Evolutionary conservation across 35 echinoderm and acorn worm species (phyloP), one percentile per base, ranked within the genome.

Genomic region (Hemicentrotus pulcherrimus): DNA sequence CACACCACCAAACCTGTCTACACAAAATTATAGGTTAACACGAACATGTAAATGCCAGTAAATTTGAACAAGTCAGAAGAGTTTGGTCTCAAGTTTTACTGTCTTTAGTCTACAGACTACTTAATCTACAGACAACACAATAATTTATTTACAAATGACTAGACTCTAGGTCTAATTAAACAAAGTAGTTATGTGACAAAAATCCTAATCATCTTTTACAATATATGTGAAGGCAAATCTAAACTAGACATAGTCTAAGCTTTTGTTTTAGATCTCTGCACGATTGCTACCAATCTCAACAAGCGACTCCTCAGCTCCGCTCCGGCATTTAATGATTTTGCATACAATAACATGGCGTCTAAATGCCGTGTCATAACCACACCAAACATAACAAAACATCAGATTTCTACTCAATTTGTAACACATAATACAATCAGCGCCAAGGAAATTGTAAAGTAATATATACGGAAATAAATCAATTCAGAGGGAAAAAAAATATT

Each of bases 311-410:
- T 41, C 15, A 11, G 18, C 15, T 90, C 15, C 33, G 18, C 15
- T 90, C 88, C 88, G 32, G 46, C 12, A 24, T 35, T 47, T 90
- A 41, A 33, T 86, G 88, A 90, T 46, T 46, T 46, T 46, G 31
- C 88, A 41, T 46, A 41, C 88, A 90, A 41, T 35, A 41, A 90
- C 32, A 90, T 90, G 88, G 88, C 88, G 88, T 90, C 88, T 24
- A 90, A 90, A 90, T 47, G 88, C 88, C 32, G 88, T 90, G 88
- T 90, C 88, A 90, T 30, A 10, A 90, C 88, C 88, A 10, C 32
- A 90, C 88, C 88, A 90, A 90, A 90, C 88, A 41, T 18, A 90
- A 90, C 32, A 90, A 90, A 90, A 32, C 32, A 33, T 24, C 19
- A 45, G 24, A 45, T 18, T 45, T 41, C 12, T 18, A 33, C 15